Evolutionary conservation across 2,888 invertebrate genomes (phyloP).

Genomic region (Lydus trimaculatus): DNA sequence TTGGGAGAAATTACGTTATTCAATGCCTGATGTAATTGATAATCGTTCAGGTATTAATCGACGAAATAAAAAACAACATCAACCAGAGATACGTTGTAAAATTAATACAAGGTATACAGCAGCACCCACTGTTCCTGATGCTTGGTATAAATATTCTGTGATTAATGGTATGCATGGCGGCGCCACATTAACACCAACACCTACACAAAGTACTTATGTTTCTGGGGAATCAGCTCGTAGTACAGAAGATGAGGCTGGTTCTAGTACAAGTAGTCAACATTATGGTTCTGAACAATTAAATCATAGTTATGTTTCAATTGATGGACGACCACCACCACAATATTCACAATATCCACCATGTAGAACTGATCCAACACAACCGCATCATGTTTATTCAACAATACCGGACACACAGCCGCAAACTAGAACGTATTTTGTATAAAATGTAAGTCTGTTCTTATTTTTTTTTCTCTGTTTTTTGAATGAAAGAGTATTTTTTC

Average conservation of each 20-base stretch:
- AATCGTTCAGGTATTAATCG: conserved; percentile 63
- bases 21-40: conserved; percentile 81
- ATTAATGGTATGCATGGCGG: conserved; percentile 66
- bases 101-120: conserved; percentile 72
- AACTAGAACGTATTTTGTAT: conserved; percentile 60
- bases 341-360: conserved; percentile 55
- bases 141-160: conserved; percentile 75
- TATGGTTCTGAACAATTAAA: conserved; percentile 71
- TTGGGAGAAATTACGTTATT: conserved; percentile 94
- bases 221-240: conserved; percentile 64
- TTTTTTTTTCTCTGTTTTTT: no score
- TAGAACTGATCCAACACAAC: conserved; percentile 48
- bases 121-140: conserved; percentile 75
- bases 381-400: conserved; percentile 60
- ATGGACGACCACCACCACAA: conserved; percentile 59
- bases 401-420: conserved; percentile 59
- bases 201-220: conserved; percentile 68
- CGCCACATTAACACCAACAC: conserved; percentile 65
- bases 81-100: conserved; percentile 66
- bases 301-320: conserved; percentile 75
- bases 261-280: conserved; percentile 65
- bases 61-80: conserved; percentile 63
- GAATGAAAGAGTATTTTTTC: conserved; percentile 1
- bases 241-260: conserved; percentile 65
- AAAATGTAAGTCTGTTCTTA: conserved; percentile 39